A percentile compares a stretch with the other conserved stretches of the same genome.
Evolutionary conservation across 1,140 invertebrate species (phyloP).

Genomic region (Pseudomyrmex sp.): DNA sequence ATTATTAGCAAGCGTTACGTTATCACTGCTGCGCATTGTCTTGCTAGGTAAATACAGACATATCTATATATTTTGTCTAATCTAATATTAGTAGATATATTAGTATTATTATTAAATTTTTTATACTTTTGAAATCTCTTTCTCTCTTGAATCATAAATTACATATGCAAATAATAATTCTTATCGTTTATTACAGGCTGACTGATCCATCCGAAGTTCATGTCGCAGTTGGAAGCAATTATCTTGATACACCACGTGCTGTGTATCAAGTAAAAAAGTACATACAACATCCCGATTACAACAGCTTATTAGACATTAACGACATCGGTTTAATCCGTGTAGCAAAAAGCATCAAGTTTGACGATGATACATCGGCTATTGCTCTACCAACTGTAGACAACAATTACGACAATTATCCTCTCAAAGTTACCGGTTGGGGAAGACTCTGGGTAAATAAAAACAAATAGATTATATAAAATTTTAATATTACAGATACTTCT

Average conservation of each 20-base stretch:
- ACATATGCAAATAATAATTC: background rate
- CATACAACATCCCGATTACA: background rate
- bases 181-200: background rate
- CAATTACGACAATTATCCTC: background rate
- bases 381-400: background rate
- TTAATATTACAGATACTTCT: too few relatives aligned
- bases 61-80: background rate
- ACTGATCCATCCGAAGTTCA: background rate
- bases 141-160: background rate
- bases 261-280: background rate
- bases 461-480: background rate
- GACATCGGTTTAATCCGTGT: constrained; percentile 11
- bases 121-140: background rate
- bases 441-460: constrained; percentile 11
- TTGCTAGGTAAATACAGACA: background rate
- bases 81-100: background rate
- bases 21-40: constrained; percentile 25
- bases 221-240: constrained; percentile 9
- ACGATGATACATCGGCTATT: background rate
- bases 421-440: constrained; percentile 16
- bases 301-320: background rate
- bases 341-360: background rate
- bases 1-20: constrained; percentile 84
- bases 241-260: background rate
- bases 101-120: background rate